These are phyloP conservation scores for Alfaro cultratus DNA, from an alignment of 2,797 vertebrate genomes.

Conservation along the genomic window DNA sequence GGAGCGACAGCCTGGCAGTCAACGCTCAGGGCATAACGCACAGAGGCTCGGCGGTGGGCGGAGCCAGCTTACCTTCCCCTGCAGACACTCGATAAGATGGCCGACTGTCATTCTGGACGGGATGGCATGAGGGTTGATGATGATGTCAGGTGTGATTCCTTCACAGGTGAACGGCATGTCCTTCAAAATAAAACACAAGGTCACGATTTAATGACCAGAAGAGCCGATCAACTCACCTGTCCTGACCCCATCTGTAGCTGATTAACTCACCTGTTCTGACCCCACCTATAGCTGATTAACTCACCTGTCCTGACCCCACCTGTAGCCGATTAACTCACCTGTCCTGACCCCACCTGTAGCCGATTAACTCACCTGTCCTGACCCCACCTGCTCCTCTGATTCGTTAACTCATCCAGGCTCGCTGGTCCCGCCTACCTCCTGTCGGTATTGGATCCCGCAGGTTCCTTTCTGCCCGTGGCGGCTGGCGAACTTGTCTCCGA, in stretches of 20 bases:
- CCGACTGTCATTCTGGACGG: conserved; percentile 99
- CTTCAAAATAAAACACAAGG: conserved; percentile 65
- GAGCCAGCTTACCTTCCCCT: conserved; percentile 86
- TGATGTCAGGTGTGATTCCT: conserved; percentile 98
- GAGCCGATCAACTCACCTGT: background rate
- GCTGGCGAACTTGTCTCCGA: conserved; percentile 98
- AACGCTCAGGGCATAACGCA: background rate
- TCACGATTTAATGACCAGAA: background rate
- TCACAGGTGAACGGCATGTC: conserved; percentile 99
- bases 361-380: background rate
- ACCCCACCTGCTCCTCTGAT: background rate
- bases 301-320: no score
- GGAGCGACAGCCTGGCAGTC: conserved; percentile 3
- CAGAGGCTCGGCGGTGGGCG: background rate
- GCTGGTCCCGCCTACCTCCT: conserved; percentile 84
- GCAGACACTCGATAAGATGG: conserved; percentile 98
- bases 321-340: background rate
- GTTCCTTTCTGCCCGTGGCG: conserved; percentile 98
- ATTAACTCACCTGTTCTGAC: background rate
- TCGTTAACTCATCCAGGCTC: background rate
- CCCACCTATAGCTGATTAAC: no score
- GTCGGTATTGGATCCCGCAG: conserved; percentile 98
- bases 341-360: no score
- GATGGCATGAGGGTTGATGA: conserved; percentile 99
- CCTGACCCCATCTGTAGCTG: no score